phyloP scores from a whole-genome alignment of 2,113 vertebrate species.

The Grammomys surdaster region DNA sequence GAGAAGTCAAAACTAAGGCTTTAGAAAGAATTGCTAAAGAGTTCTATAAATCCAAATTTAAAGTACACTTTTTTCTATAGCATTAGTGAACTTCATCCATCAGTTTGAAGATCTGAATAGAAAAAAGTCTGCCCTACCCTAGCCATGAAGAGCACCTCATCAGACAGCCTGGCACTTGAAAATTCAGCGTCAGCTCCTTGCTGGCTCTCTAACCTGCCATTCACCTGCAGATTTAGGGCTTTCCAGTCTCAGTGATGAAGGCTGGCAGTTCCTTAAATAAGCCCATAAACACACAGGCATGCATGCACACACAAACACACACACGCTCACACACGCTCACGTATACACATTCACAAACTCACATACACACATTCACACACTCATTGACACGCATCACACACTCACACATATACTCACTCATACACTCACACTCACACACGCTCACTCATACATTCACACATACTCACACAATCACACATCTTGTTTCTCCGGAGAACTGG shows the following conservation, averaged over 20 bases:
- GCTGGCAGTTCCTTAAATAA: neutral
- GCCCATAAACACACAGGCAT: neutral
- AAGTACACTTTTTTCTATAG: neutral
- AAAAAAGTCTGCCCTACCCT: neutral
- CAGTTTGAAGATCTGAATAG: neutral
- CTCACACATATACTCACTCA: neutral
- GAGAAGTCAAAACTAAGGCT: conserved; percentile 2
- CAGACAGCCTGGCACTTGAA: neutral
- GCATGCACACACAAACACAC: neutral
- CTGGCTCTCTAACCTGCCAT: neutral
- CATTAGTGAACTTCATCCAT: neutral
- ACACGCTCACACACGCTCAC: neutral
- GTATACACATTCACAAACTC: too few relatives aligned
- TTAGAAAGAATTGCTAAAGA: neutral
- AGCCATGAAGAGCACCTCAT: neutral
- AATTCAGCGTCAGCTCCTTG: neutral
- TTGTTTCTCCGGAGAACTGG: neutral
- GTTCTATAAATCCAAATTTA: conserved; percentile 11
- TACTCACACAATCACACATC: neutral
- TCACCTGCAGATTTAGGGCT: neutral
- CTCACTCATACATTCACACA: neutral
- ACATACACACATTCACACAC: too few relatives aligned
- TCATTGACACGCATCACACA: neutral
- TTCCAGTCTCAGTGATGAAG: neutral
- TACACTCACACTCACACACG: neutral